Conservation (phyloP, 64 coral and sea anemone species). For the Stichodactyla mertensii region DNA sequence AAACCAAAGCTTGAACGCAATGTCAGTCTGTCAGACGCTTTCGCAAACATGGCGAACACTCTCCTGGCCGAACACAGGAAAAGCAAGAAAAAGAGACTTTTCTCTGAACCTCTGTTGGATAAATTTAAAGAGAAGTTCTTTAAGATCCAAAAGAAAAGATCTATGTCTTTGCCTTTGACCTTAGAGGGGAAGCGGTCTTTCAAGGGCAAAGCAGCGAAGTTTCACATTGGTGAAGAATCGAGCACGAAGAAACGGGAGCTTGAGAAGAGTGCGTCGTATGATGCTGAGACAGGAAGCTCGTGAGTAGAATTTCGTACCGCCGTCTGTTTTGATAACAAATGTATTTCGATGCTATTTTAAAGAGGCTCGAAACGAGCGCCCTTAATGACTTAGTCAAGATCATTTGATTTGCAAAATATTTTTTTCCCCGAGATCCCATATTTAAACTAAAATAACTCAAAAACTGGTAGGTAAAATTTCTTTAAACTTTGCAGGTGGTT, state of each 20-base stretch:
- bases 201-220: not conserved
- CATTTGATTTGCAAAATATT: no score
- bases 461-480: no score
- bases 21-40: not conserved
- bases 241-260: not conserved
- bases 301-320: not conserved
- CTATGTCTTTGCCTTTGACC: constrained; percentile 18
- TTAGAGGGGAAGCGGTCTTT: constrained; percentile 1
- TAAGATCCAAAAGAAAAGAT: constrained; percentile 32
- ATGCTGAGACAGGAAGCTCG: not conserved
- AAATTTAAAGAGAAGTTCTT: constrained; percentile 35
- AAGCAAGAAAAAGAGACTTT: not conserved
- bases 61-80: constrained; percentile 7
- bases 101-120: constrained; percentile 37
- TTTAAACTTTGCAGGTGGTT: no score
- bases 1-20: constrained; percentile 18
- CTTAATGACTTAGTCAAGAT: not conserved
- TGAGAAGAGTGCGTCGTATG: constrained; percentile 14
- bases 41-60: not conserved
- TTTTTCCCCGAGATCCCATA: no score
- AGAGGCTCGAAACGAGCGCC: not conserved
- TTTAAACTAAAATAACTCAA: no score
- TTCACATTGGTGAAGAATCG: not conserved
- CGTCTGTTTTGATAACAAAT: not conserved
- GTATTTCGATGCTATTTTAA: not conserved